Base-by-base conservation (phyloP, 2,888 invertebrate genomes). In the Ethmia dodecea region DNA sequence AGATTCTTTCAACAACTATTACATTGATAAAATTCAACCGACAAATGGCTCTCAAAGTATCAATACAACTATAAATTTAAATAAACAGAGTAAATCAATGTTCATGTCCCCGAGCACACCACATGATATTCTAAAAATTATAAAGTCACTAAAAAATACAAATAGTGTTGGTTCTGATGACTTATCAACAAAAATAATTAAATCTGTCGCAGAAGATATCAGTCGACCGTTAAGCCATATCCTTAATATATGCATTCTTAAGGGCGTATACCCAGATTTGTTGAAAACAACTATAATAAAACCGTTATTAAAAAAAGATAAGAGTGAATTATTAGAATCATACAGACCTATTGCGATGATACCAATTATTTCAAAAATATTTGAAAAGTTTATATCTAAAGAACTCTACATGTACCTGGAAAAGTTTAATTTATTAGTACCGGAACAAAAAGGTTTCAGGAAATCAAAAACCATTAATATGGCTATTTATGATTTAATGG, bases 81-180 rank as follows among this genome's bases (percentile, higher is more conserved):
- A 13, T n/a, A n/a, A 1, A 15, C 8, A 6, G 4, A 6, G 18
- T 5, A 3, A 27, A 6, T 28, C 33, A 6, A 13, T 33, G n/a
- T 37, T 33, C 13, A 14, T 28, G 9, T 10, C 9, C 5, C 29
- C 29, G 2, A 13, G 3, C 13, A 20, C n/a, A 2, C 16, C 37
- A 3, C 2, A 4, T 10, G 27, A 30, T 15, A 10, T 31, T 3
- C 2, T 9, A 2, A 13, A 10, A 25, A 32, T 33, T 5, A 42
- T 42, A 11, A 13, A 26, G 1, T 6, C n/a, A 13, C 14, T 42
- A 33, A 39, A 43, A 35, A 40, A 25, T 15, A 37, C 37, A 6
- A 38, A 40, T 11, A 45, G 37, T 13, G 29, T 29, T 1, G 38
- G 43, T 3, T 33, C 35, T 31, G 43, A 43, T 30, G 40, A 31